phyloP scores from a whole-genome alignment of 2,888 invertebrate species.

The Lamellibrachia columna region DNA sequence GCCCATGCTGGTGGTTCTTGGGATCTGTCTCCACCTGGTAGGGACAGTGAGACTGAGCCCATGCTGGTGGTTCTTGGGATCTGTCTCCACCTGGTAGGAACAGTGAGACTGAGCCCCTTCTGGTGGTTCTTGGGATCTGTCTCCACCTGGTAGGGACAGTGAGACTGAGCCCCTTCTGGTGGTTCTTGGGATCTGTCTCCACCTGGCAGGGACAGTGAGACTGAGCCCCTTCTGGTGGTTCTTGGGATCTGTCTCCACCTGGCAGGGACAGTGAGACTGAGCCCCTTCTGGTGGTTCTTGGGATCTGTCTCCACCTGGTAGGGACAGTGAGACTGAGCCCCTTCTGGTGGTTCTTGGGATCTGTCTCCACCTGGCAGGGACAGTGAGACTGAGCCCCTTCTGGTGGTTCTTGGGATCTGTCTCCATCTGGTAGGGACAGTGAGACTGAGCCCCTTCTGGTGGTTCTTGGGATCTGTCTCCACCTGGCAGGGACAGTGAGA shows the following conservation, averaged over 20 bases:
- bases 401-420: not conserved
- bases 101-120: too few relatives aligned
- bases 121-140: not conserved
- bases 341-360: not conserved
- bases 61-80: not conserved
- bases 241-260: not conserved
- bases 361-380: not conserved
- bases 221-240: not conserved
- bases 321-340: too few relatives aligned
- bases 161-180: not conserved
- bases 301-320: too few relatives aligned
- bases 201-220: too few relatives aligned
- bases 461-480: not conserved
- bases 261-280: not conserved
- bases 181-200: too few relatives aligned
- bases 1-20: not conserved
- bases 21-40: not conserved
- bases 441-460: not conserved
- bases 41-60: not conserved
- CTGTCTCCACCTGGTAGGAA: too few relatives aligned
- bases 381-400: not conserved
- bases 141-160: not conserved
- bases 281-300: not conserved
- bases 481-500: not conserved
- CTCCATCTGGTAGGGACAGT: too few relatives aligned